phyloP scores from a whole-genome alignment of 2,113 vertebrate species.

The Pterocles orientalis region DNA sequence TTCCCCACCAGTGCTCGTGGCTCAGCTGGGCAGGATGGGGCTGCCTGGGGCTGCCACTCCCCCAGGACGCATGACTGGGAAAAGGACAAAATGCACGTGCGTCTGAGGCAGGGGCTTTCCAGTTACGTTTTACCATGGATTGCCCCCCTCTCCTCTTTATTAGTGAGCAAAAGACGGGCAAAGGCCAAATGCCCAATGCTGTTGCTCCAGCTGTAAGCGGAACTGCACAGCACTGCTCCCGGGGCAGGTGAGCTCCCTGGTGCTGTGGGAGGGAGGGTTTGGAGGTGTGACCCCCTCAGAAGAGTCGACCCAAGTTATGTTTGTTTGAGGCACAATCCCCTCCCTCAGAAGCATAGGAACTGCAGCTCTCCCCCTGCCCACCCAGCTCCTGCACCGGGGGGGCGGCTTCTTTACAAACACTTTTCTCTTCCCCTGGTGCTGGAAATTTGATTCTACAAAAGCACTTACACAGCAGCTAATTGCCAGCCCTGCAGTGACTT shows the following conservation, averaged over 20 bases:
- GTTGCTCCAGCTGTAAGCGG: neutral
- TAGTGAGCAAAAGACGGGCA: neutral
- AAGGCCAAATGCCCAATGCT: rapidly evolving
- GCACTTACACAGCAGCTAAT: conserved; percentile 27
- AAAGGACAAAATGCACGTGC: neutral
- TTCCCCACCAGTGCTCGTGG: neutral
- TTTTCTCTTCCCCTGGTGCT: neutral
- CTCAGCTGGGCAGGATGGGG: rapidly evolving
- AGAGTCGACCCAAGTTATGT: neutral
- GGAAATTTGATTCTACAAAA: conserved; percentile 45
- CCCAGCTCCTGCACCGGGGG: neutral
- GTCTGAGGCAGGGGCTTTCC: neutral
- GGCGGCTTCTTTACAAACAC: neutral
- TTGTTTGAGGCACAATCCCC: neutral
- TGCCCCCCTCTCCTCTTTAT: neutral
- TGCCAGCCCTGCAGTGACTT: neutral
- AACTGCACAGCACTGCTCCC: neutral
- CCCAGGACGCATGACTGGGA: rapidly evolving
- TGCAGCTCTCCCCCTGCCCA: neutral
- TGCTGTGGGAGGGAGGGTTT: rapidly evolving
- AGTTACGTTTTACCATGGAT: neutral
- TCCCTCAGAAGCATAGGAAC: neutral
- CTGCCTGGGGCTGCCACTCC: rapidly evolving
- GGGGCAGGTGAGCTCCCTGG: rapidly evolving
- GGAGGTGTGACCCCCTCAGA: neutral